A percentile compares a stretch with the other conserved stretches of the same genome.
Evolutionary conservation across 2,888 invertebrate genomes (phyloP).

Genomic region (Quadriops clusia): DNA sequence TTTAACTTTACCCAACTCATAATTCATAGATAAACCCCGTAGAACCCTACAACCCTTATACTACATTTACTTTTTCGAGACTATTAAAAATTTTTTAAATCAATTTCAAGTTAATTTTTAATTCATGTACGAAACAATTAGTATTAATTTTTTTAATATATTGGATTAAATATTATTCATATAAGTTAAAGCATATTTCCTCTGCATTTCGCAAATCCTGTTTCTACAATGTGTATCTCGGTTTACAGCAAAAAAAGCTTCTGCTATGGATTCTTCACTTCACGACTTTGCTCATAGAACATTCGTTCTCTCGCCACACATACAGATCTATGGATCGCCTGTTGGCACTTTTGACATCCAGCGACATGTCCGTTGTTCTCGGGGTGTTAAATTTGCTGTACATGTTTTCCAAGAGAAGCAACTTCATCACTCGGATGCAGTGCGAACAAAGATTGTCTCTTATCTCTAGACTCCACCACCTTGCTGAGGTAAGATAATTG

Average conservation of each 20-base stretch:
- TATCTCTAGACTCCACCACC: conserved; percentile 57
- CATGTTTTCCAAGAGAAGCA: conserved; percentile 80
- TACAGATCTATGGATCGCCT: conserved; percentile 83
- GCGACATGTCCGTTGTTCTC: conserved; percentile 73
- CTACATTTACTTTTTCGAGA: too few species aligned
- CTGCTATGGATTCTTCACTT: conserved; percentile 67
- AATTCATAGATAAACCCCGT: too few species aligned
- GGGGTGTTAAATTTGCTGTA: conserved; percentile 74
- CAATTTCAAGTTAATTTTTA: too few species aligned
- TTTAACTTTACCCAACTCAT: too few species aligned
- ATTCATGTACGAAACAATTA: too few species aligned
- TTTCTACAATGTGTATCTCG: too few species aligned
- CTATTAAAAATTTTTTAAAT: too few species aligned
- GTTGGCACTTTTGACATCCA: conserved; percentile 61
- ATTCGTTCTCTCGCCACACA: conserved; percentile 74
- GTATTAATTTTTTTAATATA: too few species aligned
- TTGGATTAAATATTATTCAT: too few species aligned
- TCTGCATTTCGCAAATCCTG: too few species aligned
- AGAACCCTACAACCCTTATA: too few species aligned
- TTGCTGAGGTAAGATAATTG: conserved; percentile 59
- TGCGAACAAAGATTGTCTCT: conserved; percentile 59
- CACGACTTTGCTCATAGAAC: conserved; percentile 73
- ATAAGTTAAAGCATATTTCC: too few species aligned
- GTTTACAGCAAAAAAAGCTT: conserved; percentile 56
- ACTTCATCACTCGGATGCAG: conserved; percentile 68